Evolutionary conservation across 2,797 vertebrate species (phyloP).

Genomic region (Oryzias dopingdopingensis): DNA sequence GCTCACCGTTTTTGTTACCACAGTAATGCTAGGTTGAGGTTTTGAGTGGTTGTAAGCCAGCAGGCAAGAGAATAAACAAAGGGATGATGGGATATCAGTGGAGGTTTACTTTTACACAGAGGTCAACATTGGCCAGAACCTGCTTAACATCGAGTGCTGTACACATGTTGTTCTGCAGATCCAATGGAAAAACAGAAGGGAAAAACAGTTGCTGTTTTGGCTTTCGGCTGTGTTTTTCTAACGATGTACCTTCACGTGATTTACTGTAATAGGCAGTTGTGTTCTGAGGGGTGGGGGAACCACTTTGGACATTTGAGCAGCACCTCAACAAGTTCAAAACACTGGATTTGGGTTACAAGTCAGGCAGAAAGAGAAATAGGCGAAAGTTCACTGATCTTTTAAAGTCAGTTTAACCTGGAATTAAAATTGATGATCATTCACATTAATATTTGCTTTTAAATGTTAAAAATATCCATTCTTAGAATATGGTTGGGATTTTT

Average conservation of each 20-base stretch:
- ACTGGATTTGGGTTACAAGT: constrained; percentile 71
- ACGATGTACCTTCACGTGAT: constrained; percentile 39
- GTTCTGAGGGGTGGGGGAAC: constrained; percentile 17
- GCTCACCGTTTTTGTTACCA: no score
- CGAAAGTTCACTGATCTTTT: constrained; percentile 53
- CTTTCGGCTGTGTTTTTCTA: constrained; percentile 47
- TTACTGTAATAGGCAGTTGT: constrained; percentile 39
- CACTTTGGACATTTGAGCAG: constrained; percentile 21
- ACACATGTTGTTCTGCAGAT: constrained; percentile 18
- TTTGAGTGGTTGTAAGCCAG: no score
- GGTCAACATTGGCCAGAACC: neutral
- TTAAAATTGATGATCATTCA: neutral
- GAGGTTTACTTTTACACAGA: neutral
- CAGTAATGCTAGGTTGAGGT: no score
- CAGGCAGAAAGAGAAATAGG: constrained; percentile 49
- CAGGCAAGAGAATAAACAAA: no score
- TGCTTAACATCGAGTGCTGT: neutral
- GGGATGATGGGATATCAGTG: no score
- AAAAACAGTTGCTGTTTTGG: constrained; percentile 36
- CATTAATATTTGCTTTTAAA: no score
- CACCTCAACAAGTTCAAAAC: constrained; percentile 58
- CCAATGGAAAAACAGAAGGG: constrained; percentile 2
- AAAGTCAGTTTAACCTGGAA: constrained; percentile 35
- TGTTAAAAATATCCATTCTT: no score
- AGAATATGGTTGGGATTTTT: no score